These are phyloP conservation scores for Garrulus glandarius DNA, from an alignment of 2,797 vertebrate species.

Conservation along the genomic window DNA sequence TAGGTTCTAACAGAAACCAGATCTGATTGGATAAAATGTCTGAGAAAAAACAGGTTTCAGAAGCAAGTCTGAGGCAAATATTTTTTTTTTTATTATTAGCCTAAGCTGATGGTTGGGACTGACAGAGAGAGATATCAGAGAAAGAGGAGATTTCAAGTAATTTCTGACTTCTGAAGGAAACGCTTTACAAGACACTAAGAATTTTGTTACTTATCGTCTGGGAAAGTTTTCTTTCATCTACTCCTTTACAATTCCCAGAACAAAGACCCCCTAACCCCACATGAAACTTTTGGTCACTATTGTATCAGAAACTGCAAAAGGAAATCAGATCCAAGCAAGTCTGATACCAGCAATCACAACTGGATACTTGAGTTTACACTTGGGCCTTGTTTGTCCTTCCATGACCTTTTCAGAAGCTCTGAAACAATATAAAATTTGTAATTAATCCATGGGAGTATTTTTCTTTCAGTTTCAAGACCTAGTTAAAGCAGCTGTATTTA, in stretches of 20 bases:
- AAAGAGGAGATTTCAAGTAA: not conserved
- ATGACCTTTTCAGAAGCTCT: not conserved
- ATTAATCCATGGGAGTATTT: not conserved
- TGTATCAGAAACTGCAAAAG: not conserved
- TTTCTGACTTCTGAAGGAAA: not conserved
- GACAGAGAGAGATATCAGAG: not conserved
- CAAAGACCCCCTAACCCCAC: not conserved
- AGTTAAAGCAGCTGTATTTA: conserved; percentile 33
- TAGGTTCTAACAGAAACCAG: not conserved
- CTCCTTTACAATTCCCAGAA: not conserved
- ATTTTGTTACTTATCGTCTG: not conserved
- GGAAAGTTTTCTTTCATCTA: not conserved
- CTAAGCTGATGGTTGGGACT: not conserved
- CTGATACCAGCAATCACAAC: not conserved
- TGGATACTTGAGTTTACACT: not conserved
- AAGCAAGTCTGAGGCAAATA: not conserved
- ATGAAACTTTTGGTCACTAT: not conserved
- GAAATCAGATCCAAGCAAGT: not conserved
- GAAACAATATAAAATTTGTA: not conserved
- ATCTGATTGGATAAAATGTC: not conserved
- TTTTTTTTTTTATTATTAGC: not conserved
- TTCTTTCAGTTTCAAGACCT: not conserved
- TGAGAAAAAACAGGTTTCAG: not conserved
- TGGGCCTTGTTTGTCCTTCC: not conserved
- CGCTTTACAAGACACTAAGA: not conserved